These are phyloP conservation scores for Caerostris extrusa DNA, from an alignment of 1,140 invertebrate species.

Conservation along the genomic window DNA sequence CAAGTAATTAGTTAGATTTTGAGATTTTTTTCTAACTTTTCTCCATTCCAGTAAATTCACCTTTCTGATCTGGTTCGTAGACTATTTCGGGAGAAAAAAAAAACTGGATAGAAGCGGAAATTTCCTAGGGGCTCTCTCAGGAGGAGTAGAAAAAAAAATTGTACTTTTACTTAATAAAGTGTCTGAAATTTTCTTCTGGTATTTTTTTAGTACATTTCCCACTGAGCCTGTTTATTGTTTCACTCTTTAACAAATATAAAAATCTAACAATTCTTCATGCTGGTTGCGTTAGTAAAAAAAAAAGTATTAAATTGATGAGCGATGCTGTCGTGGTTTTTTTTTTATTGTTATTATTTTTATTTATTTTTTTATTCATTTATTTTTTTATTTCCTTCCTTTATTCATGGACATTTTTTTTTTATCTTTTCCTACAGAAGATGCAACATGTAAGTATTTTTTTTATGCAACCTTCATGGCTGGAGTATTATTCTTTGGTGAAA, in stretches of 20 bases:
- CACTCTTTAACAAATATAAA: constrained; percentile 46
- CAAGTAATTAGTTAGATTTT: constrained; percentile 53
- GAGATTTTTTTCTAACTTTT: background rate
- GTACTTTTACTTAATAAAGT: constrained; percentile 56
- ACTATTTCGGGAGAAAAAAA: constrained; percentile 14
- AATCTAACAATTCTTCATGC: constrained; percentile 12
- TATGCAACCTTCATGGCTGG: background rate
- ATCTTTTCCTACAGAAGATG: background rate
- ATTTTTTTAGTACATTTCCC: constrained; percentile 41
- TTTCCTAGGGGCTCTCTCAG: background rate
- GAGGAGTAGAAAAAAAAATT: constrained; percentile 8
- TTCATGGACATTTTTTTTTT: background rate
- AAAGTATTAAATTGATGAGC: constrained; percentile 18
- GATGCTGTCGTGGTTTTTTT: background rate
- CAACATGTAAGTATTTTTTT: constrained; percentile 40
- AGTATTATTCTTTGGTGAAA: constrained; percentile 17
- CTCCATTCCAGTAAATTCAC: constrained; percentile 35
- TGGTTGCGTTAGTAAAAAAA: constrained; percentile 31
- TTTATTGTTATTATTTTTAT: too few species aligned
- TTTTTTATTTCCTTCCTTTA: constrained; percentile 6
- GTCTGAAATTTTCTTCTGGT: constrained; percentile 13
- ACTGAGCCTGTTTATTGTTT: constrained; percentile 45
- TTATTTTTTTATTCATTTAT: background rate
- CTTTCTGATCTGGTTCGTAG: constrained; percentile 25
- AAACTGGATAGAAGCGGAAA: background rate